Conservation (phyloP, 2,797 vertebrate species). For the Coluber constrictor region DNA sequence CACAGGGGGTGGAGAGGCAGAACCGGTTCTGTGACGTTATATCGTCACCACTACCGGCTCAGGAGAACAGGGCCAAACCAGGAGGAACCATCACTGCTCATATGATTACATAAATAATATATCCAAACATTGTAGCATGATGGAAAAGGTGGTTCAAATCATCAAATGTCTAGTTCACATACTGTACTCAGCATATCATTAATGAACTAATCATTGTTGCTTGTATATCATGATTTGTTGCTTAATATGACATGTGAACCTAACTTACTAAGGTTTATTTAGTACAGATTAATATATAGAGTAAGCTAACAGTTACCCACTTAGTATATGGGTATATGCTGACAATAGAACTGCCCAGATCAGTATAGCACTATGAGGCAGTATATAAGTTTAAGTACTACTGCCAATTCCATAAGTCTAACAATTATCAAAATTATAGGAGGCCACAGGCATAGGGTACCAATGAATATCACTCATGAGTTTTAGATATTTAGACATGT, state of each 20-base stretch:
- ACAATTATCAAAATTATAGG: constrained; percentile 14
- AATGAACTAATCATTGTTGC: not conserved
- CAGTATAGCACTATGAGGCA: too few relatives aligned
- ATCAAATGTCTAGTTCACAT: not conserved
- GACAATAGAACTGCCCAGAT: too few relatives aligned
- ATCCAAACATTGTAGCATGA: not conserved
- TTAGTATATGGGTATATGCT: not conserved
- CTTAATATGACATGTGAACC: too few relatives aligned
- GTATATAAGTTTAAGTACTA: too few relatives aligned
- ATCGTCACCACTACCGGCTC: too few relatives aligned
- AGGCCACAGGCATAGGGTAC: not conserved
- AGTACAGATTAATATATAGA: not conserved
- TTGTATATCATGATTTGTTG: not conserved
- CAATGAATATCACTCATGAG: not conserved
- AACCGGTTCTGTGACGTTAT: too few relatives aligned
- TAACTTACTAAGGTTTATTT: not conserved
- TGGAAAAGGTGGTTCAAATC: not conserved
- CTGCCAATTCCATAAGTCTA: not conserved
- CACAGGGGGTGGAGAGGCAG: too few relatives aligned
- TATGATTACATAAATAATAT: too few relatives aligned
- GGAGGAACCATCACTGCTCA: too few relatives aligned
- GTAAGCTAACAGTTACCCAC: not conserved
- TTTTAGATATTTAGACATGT: constrained; percentile 32
- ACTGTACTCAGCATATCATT: not conserved
- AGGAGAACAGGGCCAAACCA: too few relatives aligned